phyloP scores from a whole-genome alignment of 2,888 invertebrate species.

The Morpho deidamia region DNA sequence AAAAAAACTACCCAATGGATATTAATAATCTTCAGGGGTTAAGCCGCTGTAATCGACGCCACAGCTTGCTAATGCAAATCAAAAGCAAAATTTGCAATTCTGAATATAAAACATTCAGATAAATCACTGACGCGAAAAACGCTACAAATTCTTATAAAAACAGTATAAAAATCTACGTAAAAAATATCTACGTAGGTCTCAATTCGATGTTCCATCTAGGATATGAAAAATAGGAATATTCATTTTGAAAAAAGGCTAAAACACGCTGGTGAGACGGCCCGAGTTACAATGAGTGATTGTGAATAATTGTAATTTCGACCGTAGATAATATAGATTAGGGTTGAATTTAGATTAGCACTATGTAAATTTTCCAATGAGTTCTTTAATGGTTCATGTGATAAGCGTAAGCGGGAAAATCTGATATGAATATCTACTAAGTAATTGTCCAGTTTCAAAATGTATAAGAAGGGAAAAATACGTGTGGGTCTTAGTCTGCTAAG shows the following conservation, averaged over 20 bases:
- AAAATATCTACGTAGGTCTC: conserved; percentile 17
- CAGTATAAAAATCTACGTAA: background rate
- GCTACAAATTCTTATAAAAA: background rate
- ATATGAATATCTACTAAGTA: too few relatives aligned
- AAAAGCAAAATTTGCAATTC: background rate
- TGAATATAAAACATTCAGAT: background rate
- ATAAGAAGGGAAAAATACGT: background rate
- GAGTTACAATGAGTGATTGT: conserved; percentile 25
- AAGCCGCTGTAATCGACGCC: background rate
- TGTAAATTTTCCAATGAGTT: conserved; percentile 40
- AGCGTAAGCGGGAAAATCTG: conserved; percentile 21
- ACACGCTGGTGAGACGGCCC: conserved; percentile 25
- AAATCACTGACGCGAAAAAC: background rate
- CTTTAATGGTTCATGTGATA: conserved; percentile 34
- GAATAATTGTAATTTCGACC: conserved; percentile 30
- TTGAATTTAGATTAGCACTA: conserved; percentile 37
- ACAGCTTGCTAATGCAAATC: background rate
- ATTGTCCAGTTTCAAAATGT: too few relatives aligned
- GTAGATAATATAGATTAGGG: conserved; percentile 32
- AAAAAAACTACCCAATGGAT: background rate
- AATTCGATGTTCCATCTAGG: conserved; percentile 25
- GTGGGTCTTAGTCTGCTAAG: too few relatives aligned
- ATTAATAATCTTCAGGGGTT: background rate
- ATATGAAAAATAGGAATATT: conserved; percentile 29
- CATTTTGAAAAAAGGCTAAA: conserved; percentile 25